Evolutionary conservation across 2,113 vertebrate genomes (phyloP), one percentile per base, ranked within the genome.

Genomic region (Sceloporus tristichus): DNA sequence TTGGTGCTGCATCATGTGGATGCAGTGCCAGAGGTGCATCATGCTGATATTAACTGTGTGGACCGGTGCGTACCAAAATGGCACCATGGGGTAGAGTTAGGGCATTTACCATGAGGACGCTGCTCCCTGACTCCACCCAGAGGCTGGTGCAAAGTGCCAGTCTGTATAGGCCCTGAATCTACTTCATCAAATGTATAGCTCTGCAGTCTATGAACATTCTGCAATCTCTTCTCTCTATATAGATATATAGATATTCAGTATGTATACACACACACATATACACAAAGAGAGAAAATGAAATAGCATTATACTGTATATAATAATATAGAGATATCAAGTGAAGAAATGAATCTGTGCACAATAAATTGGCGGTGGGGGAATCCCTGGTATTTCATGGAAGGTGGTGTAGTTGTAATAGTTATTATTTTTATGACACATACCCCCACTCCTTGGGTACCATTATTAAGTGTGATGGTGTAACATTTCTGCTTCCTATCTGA

Each of bases 391-490:
- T 68, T 86, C 62, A 25, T 54, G 53, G 59, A 79, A 16, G 16
- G 66, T 56, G 13, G 48, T 19, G 34, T 54, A 23, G 21, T 70
- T 1, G n/a, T 38, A 54, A 42, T 18, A 16, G 16, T 40, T 59
- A 62, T 70, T 40, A 40, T 29, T 0, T 48, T 85, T 13, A 54
- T 27, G 16, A 48, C 40, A 75, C 8, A 53, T 53, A 77, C 6
- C 21, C 68, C 38, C 9, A 38, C 48, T 2, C 73, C 13, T 27
- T 2, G 0, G 38, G 0, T 1, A 83, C 29, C 1, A 3, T n/a
- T 0, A 0, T 19, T 2, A 0, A 7, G 11, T 82, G 19, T 34
- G 1, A 0, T 27, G 54, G 79, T 29, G 18, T 9, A 53, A 42
- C 5, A n/a, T 27, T 40, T 5, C 21, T 27, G 42, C 2, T 68